Conservation (phyloP, 92 coral and sea anemone species). For the Epizoanthus ramosus region DNA sequence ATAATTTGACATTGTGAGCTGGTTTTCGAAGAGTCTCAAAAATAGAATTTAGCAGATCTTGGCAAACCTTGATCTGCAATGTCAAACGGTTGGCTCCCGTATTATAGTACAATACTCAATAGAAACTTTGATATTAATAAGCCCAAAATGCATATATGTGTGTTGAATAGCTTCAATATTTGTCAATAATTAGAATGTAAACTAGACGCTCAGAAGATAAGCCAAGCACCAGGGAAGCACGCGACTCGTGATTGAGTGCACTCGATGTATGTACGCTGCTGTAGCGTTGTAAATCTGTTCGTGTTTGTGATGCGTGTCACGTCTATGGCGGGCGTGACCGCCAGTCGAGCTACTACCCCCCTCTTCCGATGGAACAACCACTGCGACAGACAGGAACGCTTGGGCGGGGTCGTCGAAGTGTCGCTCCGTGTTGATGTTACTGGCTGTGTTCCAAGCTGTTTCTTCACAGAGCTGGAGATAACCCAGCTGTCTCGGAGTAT, state of each 20-base stretch:
- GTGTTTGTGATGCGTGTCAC: constrained; percentile 49
- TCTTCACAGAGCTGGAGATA: constrained; percentile 58
- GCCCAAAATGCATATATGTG: neutral
- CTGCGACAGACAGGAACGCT: constrained; percentile 75
- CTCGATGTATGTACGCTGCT: constrained; percentile 1
- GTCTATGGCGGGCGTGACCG: constrained; percentile 16
- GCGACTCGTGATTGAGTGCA: constrained; percentile 9
- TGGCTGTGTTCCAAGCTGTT: constrained; percentile 61
- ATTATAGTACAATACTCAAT: neutral
- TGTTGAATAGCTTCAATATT: neutral
- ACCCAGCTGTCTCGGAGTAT: constrained; percentile 52
- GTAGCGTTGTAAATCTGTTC: constrained; percentile 39
- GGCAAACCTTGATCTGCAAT: too few relatives aligned
- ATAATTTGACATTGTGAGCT: too few relatives aligned
- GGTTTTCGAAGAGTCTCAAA: too few relatives aligned
- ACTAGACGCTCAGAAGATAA: neutral
- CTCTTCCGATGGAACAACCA: constrained; percentile 39
- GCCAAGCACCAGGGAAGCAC: constrained; percentile 29
- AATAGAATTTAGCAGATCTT: too few relatives aligned
- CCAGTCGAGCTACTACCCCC: constrained; percentile 6
- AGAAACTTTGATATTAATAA: neutral
- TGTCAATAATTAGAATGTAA: neutral
- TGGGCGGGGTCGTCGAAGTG: constrained; percentile 55
- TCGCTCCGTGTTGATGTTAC: constrained; percentile 58
- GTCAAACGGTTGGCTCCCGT: too few relatives aligned